phyloP scores from a whole-genome alignment of 2,888 invertebrate genomes.

The Aspidapion aeneum region DNA sequence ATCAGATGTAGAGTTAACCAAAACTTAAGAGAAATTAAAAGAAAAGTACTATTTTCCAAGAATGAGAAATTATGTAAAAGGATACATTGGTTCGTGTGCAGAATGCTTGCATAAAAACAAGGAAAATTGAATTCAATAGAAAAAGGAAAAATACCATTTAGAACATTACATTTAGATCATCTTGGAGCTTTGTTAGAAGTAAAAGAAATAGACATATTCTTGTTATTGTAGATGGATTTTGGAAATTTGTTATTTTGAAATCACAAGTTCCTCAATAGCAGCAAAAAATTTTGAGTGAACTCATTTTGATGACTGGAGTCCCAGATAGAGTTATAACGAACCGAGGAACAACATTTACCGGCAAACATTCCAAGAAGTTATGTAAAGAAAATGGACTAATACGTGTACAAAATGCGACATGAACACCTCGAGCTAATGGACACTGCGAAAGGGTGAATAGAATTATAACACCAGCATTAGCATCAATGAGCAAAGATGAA shows the following conservation, averaged over 20 bases:
- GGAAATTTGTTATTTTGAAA: slow-evolving; percentile 39
- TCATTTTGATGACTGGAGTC: slow-evolving; percentile 34
- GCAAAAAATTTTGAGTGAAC: slow-evolving; percentile 32
- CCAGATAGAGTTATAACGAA: slow-evolving; percentile 39
- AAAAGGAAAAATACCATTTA: slow-evolving; percentile 14
- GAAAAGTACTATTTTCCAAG: slow-evolving; percentile 9
- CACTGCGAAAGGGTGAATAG: slow-evolving; percentile 31
- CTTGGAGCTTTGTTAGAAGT: slow-evolving; percentile 39
- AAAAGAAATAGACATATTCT: slow-evolving; percentile 38
- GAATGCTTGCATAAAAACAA: slow-evolving; percentile 19
- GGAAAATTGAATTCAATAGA: slow-evolving; percentile 19
- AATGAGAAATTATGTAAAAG: slow-evolving; percentile 11
- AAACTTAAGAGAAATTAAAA: slow-evolving; percentile 23
- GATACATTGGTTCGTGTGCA: slow-evolving; percentile 13
- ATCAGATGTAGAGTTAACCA: slow-evolving; percentile 28
- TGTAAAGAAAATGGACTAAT: slow-evolving; percentile 33
- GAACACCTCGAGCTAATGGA: slow-evolving; percentile 37
- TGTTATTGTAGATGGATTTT: slow-evolving; percentile 40
- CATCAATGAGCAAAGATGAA: background rate
- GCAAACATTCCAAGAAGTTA: slow-evolving; percentile 35
- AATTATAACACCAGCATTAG: slow-evolving; percentile 22
- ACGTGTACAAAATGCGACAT: slow-evolving; percentile 25
- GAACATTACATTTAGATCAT: slow-evolving; percentile 39
- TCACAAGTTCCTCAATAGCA: slow-evolving; percentile 35
- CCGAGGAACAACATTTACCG: slow-evolving; percentile 41